phyloP scores from a whole-genome alignment of 2,797 vertebrate genomes.

The Sebastes taczanowskii region DNA sequence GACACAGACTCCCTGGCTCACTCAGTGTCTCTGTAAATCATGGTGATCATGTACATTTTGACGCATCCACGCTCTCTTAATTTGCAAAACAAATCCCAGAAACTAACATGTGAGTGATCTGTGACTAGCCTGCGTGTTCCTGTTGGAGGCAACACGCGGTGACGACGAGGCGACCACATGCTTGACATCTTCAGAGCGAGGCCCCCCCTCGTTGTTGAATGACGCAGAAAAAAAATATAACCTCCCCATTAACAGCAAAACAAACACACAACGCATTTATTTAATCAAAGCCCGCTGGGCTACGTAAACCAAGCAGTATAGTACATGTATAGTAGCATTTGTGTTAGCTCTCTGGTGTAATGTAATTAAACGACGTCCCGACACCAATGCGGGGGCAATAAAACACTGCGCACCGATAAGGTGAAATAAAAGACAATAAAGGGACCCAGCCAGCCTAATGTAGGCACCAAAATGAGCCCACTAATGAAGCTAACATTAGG shows the following conservation, averaged over 20 bases:
- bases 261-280: not conserved
- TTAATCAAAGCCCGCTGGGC: fast-evolving
- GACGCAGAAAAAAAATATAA: slow-evolving; percentile 44
- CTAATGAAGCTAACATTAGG: not conserved
- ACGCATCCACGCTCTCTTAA: not conserved
- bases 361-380: not conserved
- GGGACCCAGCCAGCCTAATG: not conserved
- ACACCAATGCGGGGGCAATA: not conserved
- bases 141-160: slow-evolving; percentile 47
- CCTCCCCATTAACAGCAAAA: not conserved
- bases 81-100: not conserved
- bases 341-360: not conserved
- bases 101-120: not conserved
- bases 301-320: not conserved
- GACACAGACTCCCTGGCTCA: not conserved
- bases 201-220: not conserved
- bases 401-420: not conserved
- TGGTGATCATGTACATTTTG: not conserved
- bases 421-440: not conserved
- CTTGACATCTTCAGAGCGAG: slow-evolving; percentile 4
- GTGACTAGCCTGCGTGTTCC: not conserved
- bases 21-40: not conserved
- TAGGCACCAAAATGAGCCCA: not conserved
- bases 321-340: too few species aligned
- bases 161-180: slow-evolving; percentile 57